Base-by-base conservation (phyloP, 2,113 vertebrate species). In the Tyrannus savana region DNA sequence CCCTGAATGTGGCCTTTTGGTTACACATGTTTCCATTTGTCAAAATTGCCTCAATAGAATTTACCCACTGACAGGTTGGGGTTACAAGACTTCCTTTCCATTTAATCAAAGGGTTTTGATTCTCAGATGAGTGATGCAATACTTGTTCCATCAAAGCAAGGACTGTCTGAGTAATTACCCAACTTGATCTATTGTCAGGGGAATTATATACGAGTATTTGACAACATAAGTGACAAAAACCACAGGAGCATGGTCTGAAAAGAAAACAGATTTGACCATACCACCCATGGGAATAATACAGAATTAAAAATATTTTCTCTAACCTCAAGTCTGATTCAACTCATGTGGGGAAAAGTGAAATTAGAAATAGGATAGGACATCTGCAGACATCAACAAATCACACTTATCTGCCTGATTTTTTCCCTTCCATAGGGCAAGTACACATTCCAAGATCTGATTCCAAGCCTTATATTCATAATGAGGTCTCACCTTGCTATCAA, bases 211-310 rank as follows among this genome's bases (percentile, higher is more conserved):
- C 28, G 64, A 92, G 52, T 42, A 39, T 91, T 89, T 97, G 95
- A 95, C 96, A 97, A 78, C 0, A 0, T n/a, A 76, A 89, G 75
- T 96, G 95, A 88, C 95, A 95, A 89, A 95, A 97, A 88, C 47
- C 79, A 84, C 79, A 86, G 92, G 72, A 94, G 72, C 95, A 42
- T 90, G 88, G 49, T 96, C 85, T 56, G 86, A 78, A 78, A 93
- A 89, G 66, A 93, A 89, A 96, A 93, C 90, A 94, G 76, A 92
- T 90, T 92, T 96, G 84, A 78, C 80, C 77, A 23, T 52, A 25
- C 22, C 41, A 81, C 93, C 56, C 96, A 42, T 72, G 86, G 90
- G 92, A 96, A 46, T 75, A 84, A 53, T 62, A 63, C 24, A 84
- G 69, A 96, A 95, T 96, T 89, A 89, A 96, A 92, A 66, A 46